These are phyloP conservation scores for Moxostoma hubbsi DNA, from an alignment of 2,797 vertebrate genomes.

Conservation along the genomic window DNA sequence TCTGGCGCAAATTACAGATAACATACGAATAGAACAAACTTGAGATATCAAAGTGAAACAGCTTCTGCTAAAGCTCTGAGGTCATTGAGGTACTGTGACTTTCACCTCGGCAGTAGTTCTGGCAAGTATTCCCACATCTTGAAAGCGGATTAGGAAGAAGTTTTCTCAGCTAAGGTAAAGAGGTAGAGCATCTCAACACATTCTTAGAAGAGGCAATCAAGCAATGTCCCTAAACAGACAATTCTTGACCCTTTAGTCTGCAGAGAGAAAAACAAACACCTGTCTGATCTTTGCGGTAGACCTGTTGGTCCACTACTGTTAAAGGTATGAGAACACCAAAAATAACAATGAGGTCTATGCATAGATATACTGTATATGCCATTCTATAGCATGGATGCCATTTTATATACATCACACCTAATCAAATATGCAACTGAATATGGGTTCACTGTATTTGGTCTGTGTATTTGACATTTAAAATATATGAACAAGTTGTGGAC, in stretches of 20 bases:
- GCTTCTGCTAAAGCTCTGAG: slow-evolving; percentile 14
- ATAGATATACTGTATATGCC: too few species aligned
- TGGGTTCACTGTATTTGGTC: too few species aligned
- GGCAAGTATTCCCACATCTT: slow-evolving; percentile 1
- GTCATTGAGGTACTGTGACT: slow-evolving; percentile 21
- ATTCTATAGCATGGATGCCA: too few species aligned
- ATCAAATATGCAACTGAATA: too few species aligned
- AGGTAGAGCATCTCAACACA: background rate
- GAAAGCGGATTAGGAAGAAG: background rate
- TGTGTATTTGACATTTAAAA: too few species aligned
- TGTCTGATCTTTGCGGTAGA: slow-evolving; percentile 23
- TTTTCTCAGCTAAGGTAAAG: slow-evolving; percentile 1
- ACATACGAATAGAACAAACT: slow-evolving; percentile 1
- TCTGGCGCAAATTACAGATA: slow-evolving; percentile 13
- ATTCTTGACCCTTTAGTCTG: background rate
- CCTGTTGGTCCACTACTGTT: background rate
- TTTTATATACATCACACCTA: too few species aligned
- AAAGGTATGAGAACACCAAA: slow-evolving; percentile 16
- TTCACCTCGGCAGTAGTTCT: background rate
- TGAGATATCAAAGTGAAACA: slow-evolving; percentile 27
- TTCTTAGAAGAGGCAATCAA: slow-evolving; percentile 2
- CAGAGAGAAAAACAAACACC: slow-evolving; percentile 8
- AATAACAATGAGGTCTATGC: background rate
- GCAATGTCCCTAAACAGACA: background rate
- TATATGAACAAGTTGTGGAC: too few species aligned